Percentiles rank a stretch among this genome's conserved stretches.
Evolutionary conservation across 2,797 vertebrate genomes (phyloP).

Genomic region (Agapornis canus): DNA sequence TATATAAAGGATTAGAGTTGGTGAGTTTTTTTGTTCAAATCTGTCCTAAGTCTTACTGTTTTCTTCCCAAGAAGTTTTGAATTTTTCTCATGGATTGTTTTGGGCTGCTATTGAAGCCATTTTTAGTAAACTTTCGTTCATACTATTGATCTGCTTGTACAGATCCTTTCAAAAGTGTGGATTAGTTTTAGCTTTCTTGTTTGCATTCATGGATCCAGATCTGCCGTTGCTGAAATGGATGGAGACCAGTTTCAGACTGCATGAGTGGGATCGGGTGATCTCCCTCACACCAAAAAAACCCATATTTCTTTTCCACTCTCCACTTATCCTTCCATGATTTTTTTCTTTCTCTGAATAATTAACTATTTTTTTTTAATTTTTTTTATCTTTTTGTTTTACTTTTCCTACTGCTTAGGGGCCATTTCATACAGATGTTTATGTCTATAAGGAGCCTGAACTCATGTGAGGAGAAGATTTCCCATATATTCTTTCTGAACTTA

Average conservation of each 20-base stretch:
- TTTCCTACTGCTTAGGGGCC: neutral
- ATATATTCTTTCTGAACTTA: neutral
- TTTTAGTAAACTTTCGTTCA: neutral
- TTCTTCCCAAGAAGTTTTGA: neutral
- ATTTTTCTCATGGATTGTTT: neutral
- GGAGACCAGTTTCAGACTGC: neutral
- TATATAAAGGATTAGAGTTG: neutral
- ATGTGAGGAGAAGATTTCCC: neutral
- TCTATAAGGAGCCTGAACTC: neutral
- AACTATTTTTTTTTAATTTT: neutral
- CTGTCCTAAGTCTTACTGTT: neutral
- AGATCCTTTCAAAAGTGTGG: neutral
- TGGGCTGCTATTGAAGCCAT: neutral
- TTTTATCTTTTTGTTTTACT: too few species aligned
- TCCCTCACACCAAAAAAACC: neutral
- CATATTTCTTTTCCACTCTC: neutral
- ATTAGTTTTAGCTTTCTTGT: neutral
- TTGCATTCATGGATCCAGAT: neutral
- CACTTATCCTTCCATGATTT: neutral
- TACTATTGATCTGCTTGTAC: neutral
- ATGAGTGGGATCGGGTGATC: neutral
- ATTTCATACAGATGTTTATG: neutral
- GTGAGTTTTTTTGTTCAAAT: neutral
- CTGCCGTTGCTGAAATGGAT: neutral
- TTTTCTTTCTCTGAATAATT: neutral